phyloP scores from a whole-genome alignment of 1,140 invertebrate species.

The Trialeurodes vaporariorum region DNA sequence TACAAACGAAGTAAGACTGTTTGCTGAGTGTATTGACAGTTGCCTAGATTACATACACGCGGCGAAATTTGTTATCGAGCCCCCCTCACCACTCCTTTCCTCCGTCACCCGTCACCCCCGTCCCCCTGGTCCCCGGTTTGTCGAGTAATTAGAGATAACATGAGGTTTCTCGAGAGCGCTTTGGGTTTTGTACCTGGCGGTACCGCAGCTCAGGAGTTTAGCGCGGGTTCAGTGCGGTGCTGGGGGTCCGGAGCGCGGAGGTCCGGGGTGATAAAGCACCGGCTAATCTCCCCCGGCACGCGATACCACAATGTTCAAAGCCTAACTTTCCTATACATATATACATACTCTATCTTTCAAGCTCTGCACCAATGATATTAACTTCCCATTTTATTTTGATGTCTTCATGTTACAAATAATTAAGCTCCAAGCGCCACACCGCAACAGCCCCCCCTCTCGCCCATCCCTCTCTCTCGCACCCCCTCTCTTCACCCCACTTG shows the following conservation, averaged over 20 bases:
- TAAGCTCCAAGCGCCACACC: neutral
- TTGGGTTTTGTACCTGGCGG: neutral
- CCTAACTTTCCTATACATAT: neutral
- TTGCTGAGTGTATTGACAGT: neutral
- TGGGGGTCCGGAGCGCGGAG: neutral
- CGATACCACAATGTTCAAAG: neutral
- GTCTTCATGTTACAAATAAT: constrained; percentile 1
- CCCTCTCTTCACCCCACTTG: neutral
- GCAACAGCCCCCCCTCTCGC: neutral
- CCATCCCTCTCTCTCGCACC: neutral
- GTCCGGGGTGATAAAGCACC: neutral
- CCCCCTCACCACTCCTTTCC: too few relatives aligned
- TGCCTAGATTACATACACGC: neutral
- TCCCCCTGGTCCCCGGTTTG: too few relatives aligned
- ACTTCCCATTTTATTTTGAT: neutral
- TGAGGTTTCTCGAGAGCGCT: neutral
- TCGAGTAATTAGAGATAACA: neutral
- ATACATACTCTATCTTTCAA: too few relatives aligned
- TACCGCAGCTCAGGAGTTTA: too few relatives aligned
- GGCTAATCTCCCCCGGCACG: neutral
- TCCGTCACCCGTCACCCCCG: too few relatives aligned
- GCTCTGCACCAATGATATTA: neutral
- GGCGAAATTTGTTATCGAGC: neutral
- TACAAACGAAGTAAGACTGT: too few relatives aligned
- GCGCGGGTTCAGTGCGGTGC: too few relatives aligned